Conservation (phyloP, 2,113 vertebrate species). For the Galemys pyrenaicus region DNA sequence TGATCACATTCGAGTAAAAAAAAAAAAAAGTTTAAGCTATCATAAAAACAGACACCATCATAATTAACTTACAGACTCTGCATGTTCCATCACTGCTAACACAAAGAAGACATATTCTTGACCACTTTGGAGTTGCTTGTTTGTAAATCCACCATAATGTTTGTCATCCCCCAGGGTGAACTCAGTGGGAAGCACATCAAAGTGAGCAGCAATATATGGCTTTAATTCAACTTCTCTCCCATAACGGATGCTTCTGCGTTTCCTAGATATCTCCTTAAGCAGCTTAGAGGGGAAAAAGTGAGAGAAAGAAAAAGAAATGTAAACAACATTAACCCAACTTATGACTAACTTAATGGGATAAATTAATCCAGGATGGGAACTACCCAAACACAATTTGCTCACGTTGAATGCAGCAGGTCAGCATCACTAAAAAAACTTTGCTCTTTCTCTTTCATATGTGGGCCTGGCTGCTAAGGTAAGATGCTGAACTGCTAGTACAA, state of each 20-base stretch:
- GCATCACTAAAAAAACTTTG: conserved; percentile 52
- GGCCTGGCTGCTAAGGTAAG: conserved; percentile 17
- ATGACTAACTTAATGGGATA: conserved; percentile 62
- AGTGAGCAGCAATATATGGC: conserved; percentile 97
- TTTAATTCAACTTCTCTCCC: conserved; percentile 94
- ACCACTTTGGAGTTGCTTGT: conserved; percentile 96
- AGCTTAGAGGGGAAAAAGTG: conserved; percentile 86
- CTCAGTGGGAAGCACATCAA: conserved; percentile 95
- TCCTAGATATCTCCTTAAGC: conserved; percentile 96
- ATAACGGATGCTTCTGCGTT: conserved; percentile 93
- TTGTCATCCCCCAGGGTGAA: conserved; percentile 96
- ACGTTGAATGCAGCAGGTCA: conserved; percentile 13
- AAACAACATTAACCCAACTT: conserved; percentile 74
- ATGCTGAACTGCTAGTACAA: background rate
- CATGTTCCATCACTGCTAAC: conserved; percentile 95
- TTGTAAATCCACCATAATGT: conserved; percentile 96
- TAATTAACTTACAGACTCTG: conserved; percentile 93
- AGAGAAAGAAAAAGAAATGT: conserved; percentile 71
- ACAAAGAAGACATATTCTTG: conserved; percentile 99
- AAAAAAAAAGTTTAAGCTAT: background rate
- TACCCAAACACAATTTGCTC: conserved; percentile 52
- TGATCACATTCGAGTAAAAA: background rate
- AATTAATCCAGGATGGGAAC: conserved; percentile 64
- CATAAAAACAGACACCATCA: background rate
- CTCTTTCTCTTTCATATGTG: conserved; percentile 13